Base-by-base conservation (phyloP, 1,140 invertebrate species). In the Doryteuthis pealeii region DNA sequence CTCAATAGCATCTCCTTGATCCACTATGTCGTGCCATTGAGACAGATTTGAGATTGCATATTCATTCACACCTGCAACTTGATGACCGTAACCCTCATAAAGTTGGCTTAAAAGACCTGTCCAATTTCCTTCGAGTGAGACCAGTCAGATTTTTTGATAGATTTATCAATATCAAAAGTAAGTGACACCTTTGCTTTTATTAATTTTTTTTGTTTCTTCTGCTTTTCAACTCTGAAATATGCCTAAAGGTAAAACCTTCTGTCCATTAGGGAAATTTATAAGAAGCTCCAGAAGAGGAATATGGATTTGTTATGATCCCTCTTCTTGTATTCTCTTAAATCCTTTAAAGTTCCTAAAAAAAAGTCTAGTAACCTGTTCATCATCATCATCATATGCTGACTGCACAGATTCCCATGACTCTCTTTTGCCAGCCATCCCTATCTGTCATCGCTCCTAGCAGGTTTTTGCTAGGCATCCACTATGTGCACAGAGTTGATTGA, bases 1-100 rank as follows among this genome's bases (percentile, higher is more conserved):
- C 18, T 28, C 54, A 0, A n/a, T 78, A 86, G 87, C 75, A 87
- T 81, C 81, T 96, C 66, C 85, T 95, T 31, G 91, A 93, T 78
- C 93, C 93, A 33, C 87, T 96, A 28, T 95, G 94, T 85, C 92
- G 92, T 76, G 92, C 94, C 79, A 93, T 98, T 77, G 97, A 99
- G 89, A 96, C 92, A 2, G 94, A 96, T 87, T 89, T 99, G 45
- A 91, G 97, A 58, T 88, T 98, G 12, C 93, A 95, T 76, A 95
- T 94, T 30, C 95, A 98, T 88, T 92, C 94, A 1, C 95, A 98
- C 88, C 90, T 99, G 33, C 93, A 96, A 80, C 86, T 96, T 2
- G 93, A 95, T 86, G 91, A 93, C 12, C 87, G 91, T 5, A 94
- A 94, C 88, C 93, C 94, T 1, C 94, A 94, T 81, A 90, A 90